These are phyloP conservation scores for Acrocephalus scirpaceus DNA, from an alignment of 2,797 vertebrate species.

Conservation along the genomic window DNA sequence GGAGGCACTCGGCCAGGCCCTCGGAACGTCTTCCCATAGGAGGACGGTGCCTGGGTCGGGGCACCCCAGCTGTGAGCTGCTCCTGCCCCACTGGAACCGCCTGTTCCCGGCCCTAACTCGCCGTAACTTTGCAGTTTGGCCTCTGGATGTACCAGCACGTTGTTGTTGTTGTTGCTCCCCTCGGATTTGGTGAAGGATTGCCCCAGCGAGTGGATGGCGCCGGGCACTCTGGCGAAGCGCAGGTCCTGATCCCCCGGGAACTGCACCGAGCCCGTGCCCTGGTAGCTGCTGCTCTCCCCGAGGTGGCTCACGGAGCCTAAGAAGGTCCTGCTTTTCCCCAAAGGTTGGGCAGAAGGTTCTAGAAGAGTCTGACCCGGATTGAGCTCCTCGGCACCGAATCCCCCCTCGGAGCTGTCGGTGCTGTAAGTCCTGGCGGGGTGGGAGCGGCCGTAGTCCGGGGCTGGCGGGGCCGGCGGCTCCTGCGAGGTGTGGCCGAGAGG, in stretches of 20 bases:
- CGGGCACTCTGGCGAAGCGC: slow-evolving; percentile 86
- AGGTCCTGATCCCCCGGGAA: slow-evolving; percentile 97
- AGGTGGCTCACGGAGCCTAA: slow-evolving; percentile 81
- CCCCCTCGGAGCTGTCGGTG: slow-evolving; percentile 74
- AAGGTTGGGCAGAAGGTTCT: slow-evolving; percentile 72
- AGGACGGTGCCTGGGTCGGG: slow-evolving; percentile 63
- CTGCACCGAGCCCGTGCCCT: slow-evolving; percentile 81
- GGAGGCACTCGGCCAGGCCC: slow-evolving; percentile 75
- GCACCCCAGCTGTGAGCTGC: slow-evolving; percentile 74
- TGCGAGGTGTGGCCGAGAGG: slow-evolving; percentile 68
- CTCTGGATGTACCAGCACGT: slow-evolving; percentile 71
- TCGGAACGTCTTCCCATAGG: slow-evolving; percentile 77
- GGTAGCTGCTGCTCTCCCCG: slow-evolving; percentile 80
- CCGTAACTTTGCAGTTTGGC: slow-evolving; percentile 77
- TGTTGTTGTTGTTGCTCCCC: slow-evolving; percentile 40
- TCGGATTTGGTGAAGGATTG: slow-evolving; percentile 73
- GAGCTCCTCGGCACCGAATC: slow-evolving; percentile 76
- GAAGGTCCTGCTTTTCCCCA: slow-evolving; percentile 83
- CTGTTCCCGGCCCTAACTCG: slow-evolving; percentile 72
- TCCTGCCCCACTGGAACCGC: slow-evolving; percentile 70
- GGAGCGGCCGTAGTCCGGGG: slow-evolving; percentile 70
- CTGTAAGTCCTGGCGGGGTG: slow-evolving; percentile 78
- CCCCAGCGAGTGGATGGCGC: slow-evolving; percentile 69
- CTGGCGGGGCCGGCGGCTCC: slow-evolving; percentile 66
- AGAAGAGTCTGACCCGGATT: slow-evolving; percentile 74